These are phyloP conservation scores for Salvelinus alpinus DNA, from an alignment of 2,113 vertebrate species.

Conservation along the genomic window DNA sequence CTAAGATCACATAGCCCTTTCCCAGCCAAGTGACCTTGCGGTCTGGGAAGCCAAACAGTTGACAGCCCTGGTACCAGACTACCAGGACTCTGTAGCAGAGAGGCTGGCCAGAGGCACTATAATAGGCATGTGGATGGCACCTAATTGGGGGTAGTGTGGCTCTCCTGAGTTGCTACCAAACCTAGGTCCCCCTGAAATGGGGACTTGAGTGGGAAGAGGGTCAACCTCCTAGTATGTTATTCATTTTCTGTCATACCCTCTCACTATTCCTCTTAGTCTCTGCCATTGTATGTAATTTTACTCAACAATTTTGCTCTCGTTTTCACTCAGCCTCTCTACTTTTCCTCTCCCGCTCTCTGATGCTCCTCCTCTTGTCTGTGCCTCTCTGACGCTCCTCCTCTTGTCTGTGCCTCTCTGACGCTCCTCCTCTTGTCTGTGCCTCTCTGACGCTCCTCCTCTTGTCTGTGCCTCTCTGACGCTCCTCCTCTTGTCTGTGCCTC, in stretches of 20 bases:
- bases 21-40: conserved; percentile 34
- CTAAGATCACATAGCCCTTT: conserved; percentile 17
- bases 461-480: not conserved
- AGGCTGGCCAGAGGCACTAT: not conserved
- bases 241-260: not conserved
- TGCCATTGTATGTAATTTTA: not conserved
- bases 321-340: not conserved
- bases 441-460: no score
- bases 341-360: not conserved
- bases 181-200: no score
- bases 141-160: not conserved
- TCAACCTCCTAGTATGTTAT: no score
- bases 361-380: no score
- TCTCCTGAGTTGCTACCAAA: not conserved
- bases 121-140: not conserved
- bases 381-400: no score
- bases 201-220: no score
- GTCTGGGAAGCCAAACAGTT: not conserved
- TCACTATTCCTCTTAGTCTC: not conserved
- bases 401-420: not conserved
- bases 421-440: not conserved
- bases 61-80: not conserved
- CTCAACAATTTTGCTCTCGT: not conserved
- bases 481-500: not conserved
- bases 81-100: no score